Percentiles rank a stretch among this genome's conserved stretches.
phyloP scores from a whole-genome alignment of 2,113 vertebrate genomes.

The Ceyx cyanopectus region DNA sequence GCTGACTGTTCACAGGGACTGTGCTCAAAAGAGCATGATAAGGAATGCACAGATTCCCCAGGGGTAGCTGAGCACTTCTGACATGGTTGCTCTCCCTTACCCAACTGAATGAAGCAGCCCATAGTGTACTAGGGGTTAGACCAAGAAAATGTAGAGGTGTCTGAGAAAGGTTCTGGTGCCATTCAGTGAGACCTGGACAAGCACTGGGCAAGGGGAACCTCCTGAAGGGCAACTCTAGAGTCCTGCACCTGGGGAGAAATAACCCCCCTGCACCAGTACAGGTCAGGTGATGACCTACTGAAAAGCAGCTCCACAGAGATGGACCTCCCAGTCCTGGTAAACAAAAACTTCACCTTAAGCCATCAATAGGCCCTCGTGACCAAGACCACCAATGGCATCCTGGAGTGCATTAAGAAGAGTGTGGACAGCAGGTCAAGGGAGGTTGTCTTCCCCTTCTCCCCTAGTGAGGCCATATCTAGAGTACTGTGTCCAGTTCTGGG shows the following conservation, averaged over 20 bases:
- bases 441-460: background rate
- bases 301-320: too few species aligned
- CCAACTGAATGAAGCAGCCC: background rate
- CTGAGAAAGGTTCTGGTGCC: background rate
- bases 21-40: background rate
- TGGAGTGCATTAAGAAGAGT: too few species aligned
- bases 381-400: too few species aligned
- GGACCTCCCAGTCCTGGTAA: too few species aligned
- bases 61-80: background rate
- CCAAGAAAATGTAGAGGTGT: background rate
- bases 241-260: too few species aligned
- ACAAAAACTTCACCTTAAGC: too few species aligned
- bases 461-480: background rate
- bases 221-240: too few species aligned
- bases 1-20: background rate
- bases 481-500: background rate
- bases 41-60: background rate
- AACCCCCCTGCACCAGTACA: too few species aligned
- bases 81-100: background rate
- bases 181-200: too few species aligned
- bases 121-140: background rate
- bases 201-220: too few species aligned
- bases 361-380: too few species aligned
- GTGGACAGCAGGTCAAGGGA: background rate
- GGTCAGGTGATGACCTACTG: too few species aligned